Conservation (phyloP, 1,140 invertebrate genomes). For the Hypsibius dujardini region DNA sequence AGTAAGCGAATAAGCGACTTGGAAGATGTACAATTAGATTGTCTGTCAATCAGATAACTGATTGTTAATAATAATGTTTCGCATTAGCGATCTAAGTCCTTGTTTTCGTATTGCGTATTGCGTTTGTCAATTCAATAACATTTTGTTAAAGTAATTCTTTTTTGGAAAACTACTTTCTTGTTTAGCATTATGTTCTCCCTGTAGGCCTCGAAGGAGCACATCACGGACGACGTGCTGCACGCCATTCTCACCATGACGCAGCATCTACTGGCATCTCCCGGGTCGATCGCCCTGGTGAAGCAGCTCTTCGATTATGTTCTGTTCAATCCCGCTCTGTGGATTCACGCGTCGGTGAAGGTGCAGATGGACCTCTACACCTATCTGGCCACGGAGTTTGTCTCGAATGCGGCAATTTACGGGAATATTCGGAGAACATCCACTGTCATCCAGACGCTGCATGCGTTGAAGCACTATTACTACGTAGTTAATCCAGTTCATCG, state of each 20-base stretch:
- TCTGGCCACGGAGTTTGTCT: slow-evolving; percentile 88
- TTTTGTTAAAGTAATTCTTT: not conserved
- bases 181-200: not conserved
- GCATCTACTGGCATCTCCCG: slow-evolving; percentile 80
- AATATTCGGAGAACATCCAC: slow-evolving; percentile 89
- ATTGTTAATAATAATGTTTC: too few relatives aligned
- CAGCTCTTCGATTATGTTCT: slow-evolving; percentile 95
- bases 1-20: slow-evolving; percentile 26
- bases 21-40: too few relatives aligned
- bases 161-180: slow-evolving; percentile 20
- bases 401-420: slow-evolving; percentile 89
- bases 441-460: slow-evolving; percentile 91
- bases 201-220: slow-evolving; percentile 66
- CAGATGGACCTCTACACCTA: slow-evolving; percentile 91
- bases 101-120: too few relatives aligned
- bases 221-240: slow-evolving; percentile 75
- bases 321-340: slow-evolving; percentile 97
- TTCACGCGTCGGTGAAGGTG: slow-evolving; percentile 74
- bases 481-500: slow-evolving; percentile 81
- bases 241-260: slow-evolving; percentile 87
- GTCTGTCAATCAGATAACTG: too few relatives aligned
- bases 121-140: too few relatives aligned
- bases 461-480: slow-evolving; percentile 98
- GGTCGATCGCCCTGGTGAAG: slow-evolving; percentile 81
- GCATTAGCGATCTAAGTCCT: too few relatives aligned